Percentiles rank a stretch among this genome's conserved stretches.
Evolutionary conservation across 2,113 vertebrate species (phyloP).

Genomic region (Myodes glareolus): DNA sequence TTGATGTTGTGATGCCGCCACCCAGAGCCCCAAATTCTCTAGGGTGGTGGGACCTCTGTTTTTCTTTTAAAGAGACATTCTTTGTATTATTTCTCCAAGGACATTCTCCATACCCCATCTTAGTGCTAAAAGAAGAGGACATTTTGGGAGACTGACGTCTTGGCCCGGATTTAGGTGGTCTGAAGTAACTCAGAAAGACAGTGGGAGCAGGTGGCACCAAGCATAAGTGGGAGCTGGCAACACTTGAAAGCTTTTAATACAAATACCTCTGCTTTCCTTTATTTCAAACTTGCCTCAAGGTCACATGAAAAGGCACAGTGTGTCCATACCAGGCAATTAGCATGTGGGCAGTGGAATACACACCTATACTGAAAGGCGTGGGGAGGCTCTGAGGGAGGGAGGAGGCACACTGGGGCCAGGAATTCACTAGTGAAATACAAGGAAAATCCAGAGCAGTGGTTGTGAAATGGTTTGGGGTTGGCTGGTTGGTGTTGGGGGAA

Average conservation of each 20-base stretch:
- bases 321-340: not conserved
- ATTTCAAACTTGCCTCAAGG: not conserved
- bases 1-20: not conserved
- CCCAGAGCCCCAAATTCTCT: not conserved
- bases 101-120: not conserved
- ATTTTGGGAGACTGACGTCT: not conserved
- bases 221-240: not conserved
- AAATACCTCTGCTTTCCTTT: constrained; percentile 19
- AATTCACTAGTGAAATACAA: not conserved
- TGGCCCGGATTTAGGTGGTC: not conserved
- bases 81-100: not conserved
- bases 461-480: not conserved
- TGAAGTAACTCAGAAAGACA: not conserved
- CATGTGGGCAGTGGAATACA: not conserved
- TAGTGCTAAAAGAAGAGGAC: not conserved
- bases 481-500: too few species aligned
- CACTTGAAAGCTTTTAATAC: not conserved
- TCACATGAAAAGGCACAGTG: not conserved
- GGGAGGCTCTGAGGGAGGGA: not conserved
- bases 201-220: not conserved
- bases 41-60: not conserved
- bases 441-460: not conserved
- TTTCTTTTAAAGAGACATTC: not conserved
- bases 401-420: not conserved
- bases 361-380: not conserved